A percentile compares a stretch with the other conserved stretches of the same genome.
phyloP scores from a whole-genome alignment of 2,888 invertebrate genomes.

The Eumerus sabulonum region DNA sequence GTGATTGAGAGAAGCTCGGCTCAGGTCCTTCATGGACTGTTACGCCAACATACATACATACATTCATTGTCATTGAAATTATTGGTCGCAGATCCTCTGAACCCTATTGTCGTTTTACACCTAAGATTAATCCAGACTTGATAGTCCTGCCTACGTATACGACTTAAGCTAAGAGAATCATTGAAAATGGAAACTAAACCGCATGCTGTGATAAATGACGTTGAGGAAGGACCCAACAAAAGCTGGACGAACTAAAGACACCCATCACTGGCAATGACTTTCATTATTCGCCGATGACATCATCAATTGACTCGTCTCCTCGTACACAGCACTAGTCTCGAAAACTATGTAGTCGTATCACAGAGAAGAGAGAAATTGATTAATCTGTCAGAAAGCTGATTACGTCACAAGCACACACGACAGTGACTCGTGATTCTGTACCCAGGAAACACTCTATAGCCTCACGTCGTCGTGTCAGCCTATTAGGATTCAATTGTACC shows the following conservation, averaged over 20 bases:
- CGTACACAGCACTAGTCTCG: neutral
- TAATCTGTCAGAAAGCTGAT: slow-evolving; percentile 67
- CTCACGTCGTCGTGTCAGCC: slow-evolving; percentile 17
- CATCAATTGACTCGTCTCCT: slow-evolving; percentile 60
- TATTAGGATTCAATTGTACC: slow-evolving; percentile 54
- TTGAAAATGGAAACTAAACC: slow-evolving; percentile 14
- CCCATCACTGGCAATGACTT: slow-evolving; percentile 63
- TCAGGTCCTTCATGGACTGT: too few species aligned
- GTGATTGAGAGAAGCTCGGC: too few species aligned
- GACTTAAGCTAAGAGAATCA: too few species aligned
- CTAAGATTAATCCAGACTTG: too few species aligned
- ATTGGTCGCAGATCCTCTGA: too few species aligned
- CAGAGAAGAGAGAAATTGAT: slow-evolving; percentile 56
- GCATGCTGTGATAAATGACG: slow-evolving; percentile 55
- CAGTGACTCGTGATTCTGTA: slow-evolving; percentile 34
- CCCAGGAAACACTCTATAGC: slow-evolving; percentile 40
- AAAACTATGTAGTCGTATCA: slow-evolving; percentile 34
- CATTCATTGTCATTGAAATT: too few species aligned
- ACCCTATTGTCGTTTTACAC: too few species aligned
- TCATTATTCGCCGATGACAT: slow-evolving; percentile 65
- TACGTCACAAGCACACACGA: slow-evolving; percentile 45
- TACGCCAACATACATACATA: too few species aligned
- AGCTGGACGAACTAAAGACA: slow-evolving; percentile 20
- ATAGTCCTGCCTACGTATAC: too few species aligned
- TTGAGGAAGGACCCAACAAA: slow-evolving; percentile 5